Conservation (phyloP, 2,797 vertebrate genomes). For the Chiloscyllium punctatum region DNA sequence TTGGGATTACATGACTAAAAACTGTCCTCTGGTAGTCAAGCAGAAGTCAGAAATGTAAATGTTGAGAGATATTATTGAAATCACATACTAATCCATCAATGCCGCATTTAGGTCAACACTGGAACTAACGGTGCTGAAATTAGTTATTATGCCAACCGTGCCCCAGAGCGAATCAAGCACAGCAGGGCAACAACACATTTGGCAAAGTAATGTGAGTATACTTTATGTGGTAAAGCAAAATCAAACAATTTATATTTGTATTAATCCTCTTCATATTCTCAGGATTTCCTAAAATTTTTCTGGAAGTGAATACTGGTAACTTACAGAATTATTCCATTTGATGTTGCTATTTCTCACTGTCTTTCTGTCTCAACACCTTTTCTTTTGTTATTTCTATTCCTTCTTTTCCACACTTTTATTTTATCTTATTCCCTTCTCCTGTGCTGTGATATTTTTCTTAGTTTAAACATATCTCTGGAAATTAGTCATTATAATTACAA, state of each 20-base stretch:
- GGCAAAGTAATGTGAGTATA: not conserved
- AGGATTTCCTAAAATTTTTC: not conserved
- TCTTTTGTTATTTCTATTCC: not conserved
- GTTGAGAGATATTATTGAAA: not conserved
- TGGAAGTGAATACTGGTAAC: not conserved
- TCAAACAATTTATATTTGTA: not conserved
- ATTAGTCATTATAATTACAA: not conserved
- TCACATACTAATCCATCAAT: not conserved
- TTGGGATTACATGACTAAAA: not conserved
- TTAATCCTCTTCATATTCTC: not conserved
- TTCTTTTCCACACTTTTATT: not conserved
- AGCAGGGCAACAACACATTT: not conserved
- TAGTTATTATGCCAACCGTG: not conserved
- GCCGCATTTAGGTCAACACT: conserved; percentile 20
- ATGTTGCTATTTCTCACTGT: not conserved
- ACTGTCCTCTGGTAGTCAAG: not conserved
- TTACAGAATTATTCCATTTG: not conserved
- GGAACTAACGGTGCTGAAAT: not conserved
- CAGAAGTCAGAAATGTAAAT: not conserved
- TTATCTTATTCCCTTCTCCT: not conserved
- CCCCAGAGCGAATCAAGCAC: not conserved
- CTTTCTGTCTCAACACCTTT: not conserved
- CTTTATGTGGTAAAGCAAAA: not conserved
- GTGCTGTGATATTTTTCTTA: not conserved
- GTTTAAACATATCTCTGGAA: not conserved